Conservation (phyloP, 2,888 invertebrate genomes). For the Linnaemya vulpina region DNA sequence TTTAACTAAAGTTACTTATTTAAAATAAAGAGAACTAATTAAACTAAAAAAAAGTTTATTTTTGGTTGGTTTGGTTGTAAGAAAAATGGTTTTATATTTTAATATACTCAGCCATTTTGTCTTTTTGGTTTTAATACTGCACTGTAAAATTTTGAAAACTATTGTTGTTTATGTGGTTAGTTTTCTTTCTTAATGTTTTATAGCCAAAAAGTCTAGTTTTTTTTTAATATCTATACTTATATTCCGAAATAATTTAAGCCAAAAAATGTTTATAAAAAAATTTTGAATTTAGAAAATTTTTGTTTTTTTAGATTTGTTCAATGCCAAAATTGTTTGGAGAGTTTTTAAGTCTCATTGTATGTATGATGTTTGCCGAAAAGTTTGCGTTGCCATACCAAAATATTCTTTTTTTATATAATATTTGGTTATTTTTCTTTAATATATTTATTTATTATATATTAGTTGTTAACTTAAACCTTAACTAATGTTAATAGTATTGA, state of each 20-base stretch:
- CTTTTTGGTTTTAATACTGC: conserved; percentile 53
- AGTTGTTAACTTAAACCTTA: conserved; percentile 45
- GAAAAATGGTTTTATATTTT: conserved; percentile 59
- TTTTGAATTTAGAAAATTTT: conserved; percentile 65
- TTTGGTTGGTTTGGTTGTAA: conserved; percentile 69
- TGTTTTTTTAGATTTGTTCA: conserved; percentile 41
- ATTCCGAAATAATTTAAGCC: conserved; percentile 77
- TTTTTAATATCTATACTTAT: conserved; percentile 53
- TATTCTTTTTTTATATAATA: conserved; percentile 73
- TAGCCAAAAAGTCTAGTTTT: conserved; percentile 75
- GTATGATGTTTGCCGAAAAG: conserved; percentile 74
- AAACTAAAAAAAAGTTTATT: conserved; percentile 57
- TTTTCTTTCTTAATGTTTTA: conserved; percentile 78
- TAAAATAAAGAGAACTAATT: conserved; percentile 23
- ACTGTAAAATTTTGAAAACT: conserved; percentile 71
- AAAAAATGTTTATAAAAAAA: conserved; percentile 60
- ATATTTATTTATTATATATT: conserved; percentile 39
- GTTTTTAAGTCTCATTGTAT: conserved; percentile 55
- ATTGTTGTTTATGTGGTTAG: conserved; percentile 70
- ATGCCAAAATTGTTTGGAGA: conserved; percentile 65
- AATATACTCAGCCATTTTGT: conserved; percentile 60
- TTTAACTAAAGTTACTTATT: conserved; percentile 46
- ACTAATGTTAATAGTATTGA: background rate
- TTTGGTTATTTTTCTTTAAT: conserved; percentile 63
- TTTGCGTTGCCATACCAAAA: conserved; percentile 75